Base-by-base conservation (phyloP, 2,888 invertebrate species). In the Sarcophaga subvicina region DNA sequence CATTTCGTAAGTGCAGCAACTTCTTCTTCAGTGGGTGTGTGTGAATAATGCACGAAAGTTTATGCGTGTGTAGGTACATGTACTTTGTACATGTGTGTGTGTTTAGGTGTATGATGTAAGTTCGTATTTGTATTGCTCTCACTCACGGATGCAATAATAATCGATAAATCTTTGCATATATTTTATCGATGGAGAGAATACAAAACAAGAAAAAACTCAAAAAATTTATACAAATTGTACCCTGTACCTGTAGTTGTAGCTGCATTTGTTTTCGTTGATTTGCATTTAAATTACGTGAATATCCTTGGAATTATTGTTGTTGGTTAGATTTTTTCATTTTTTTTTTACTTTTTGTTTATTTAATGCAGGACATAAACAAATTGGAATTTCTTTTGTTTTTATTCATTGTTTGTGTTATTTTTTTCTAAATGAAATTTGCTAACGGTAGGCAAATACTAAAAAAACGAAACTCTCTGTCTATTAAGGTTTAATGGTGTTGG, bases 241-340 rank as follows among this genome's bases (percentile, higher is more conserved):
- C 17, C 5, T 17, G 12, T 54, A 14, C 12, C 12, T 54, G 54
- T 54, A 14, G 14, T 17, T 54, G 4, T 54, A 1, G 54, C 17
- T 54, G 54, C 17, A 14, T 17, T 54, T 84, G 71, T 70, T 76
- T 66, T 80, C 80, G 60, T 84, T 84, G 81, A 87, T 84, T 84
- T 87, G 79, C 84, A 87, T 87, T 82, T 82, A 84, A 83, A 86
- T 83, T 64, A 84, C 60, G 70, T 76, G 78, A 70, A 87, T 49
- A 79, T 82, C 75, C 87, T 84, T 84, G 79, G 84, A 49, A 79
- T 66, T 63, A 17, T 14, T 69, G 37, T 22, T 63, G 45, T 67
- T 54, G 67, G 20, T 62, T 75, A 60, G 69, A 54, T 66, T 47
- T 22, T 8, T 12, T 49, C 12, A 5, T 11, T 27, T 45, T 12